Evolutionary conservation across 1,140 invertebrate species (phyloP).

Genomic region (Ephestia elutella): DNA sequence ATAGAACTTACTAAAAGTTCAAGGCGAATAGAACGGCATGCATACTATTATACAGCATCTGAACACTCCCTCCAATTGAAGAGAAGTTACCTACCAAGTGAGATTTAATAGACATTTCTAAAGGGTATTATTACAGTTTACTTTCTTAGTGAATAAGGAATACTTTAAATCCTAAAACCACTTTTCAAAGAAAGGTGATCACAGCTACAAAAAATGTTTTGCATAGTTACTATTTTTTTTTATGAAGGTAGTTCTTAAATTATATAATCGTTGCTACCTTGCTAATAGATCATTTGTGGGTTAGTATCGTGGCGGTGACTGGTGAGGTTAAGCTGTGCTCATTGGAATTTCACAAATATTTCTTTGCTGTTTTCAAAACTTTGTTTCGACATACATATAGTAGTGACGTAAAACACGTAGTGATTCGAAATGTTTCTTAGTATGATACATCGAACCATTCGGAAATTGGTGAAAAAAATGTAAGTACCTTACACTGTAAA

Average conservation of each 20-base stretch:
- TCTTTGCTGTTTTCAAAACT: not conserved
- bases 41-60: too few relatives aligned
- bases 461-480: slow-evolving; percentile 42
- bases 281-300: not conserved
- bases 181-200: too few relatives aligned
- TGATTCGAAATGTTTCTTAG: slow-evolving; percentile 28
- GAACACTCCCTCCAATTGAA: too few relatives aligned
- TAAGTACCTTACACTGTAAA: slow-evolving; percentile 30
- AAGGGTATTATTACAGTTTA: too few relatives aligned
- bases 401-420: slow-evolving; percentile 7
- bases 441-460: slow-evolving; percentile 37
- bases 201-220: too few relatives aligned
- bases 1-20: too few relatives aligned
- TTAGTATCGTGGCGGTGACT: not conserved
- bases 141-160: too few relatives aligned
- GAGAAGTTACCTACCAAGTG: too few relatives aligned
- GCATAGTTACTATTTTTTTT: not conserved
- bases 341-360: not conserved
- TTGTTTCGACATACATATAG: not conserved
- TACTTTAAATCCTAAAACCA: too few relatives aligned
- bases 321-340: not conserved
- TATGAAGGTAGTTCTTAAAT: not conserved
- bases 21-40: too few relatives aligned
- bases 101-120: too few relatives aligned
- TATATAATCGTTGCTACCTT: not conserved